phyloP scores from a whole-genome alignment of 1,140 invertebrate species.

The Berghia stephanieae region DNA sequence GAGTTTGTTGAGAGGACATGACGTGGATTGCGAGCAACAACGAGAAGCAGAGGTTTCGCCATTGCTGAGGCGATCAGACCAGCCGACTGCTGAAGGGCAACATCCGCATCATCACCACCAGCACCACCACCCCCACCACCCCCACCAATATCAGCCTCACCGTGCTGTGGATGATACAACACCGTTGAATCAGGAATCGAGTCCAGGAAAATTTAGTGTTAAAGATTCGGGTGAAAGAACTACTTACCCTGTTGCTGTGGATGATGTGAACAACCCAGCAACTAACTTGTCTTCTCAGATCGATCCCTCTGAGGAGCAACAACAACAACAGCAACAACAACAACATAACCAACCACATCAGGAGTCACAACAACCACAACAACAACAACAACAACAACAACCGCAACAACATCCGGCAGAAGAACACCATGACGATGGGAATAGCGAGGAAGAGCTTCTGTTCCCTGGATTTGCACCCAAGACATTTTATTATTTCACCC shows the following conservation, averaged over 20 bases:
- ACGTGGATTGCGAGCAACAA: neutral
- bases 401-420: constrained; percentile 11
- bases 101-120: neutral
- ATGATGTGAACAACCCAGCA: neutral
- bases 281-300: neutral
- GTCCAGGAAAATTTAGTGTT: no score
- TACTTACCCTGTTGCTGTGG: no score
- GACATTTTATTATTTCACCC: constrained; percentile 81
- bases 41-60: neutral
- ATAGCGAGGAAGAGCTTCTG: constrained; percentile 72
- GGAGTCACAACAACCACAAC: neutral
- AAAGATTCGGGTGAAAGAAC: neutral
- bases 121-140: neutral
- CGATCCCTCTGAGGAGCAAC: neutral
- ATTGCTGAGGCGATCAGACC: neutral
- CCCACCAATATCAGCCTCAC: neutral
- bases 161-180: neutral
- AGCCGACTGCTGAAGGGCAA: no score
- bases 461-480: constrained; percentile 87
- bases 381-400: neutral
- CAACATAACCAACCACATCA: neutral
- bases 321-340: neutral
- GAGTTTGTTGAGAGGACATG: neutral
- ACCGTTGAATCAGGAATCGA: neutral
- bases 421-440: constrained; percentile 36